Evolutionary conservation across 2,113 vertebrate species (phyloP).

Genomic region (Lipotes vexillifer): DNA sequence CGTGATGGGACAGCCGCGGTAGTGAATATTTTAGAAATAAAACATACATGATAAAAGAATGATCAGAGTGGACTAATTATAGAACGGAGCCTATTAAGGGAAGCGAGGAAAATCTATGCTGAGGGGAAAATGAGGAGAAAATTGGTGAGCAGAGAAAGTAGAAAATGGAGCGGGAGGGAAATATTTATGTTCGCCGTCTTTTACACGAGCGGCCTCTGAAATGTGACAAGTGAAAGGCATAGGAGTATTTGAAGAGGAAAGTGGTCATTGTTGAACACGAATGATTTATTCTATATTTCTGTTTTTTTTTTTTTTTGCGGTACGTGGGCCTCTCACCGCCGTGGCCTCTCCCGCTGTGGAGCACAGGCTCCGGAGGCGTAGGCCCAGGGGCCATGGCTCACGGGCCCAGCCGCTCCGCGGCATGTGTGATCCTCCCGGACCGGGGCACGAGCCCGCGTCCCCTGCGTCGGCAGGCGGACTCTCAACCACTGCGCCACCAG

Average conservation of each 20-base stretch:
- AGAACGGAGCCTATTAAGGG: background rate
- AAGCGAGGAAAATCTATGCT: background rate
- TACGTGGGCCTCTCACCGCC: too few species aligned
- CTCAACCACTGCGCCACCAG: too few species aligned
- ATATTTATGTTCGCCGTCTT: background rate
- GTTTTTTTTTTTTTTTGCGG: too few species aligned
- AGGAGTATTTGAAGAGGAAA: too few species aligned
- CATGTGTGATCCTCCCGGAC: too few species aligned
- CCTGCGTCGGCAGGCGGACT: too few species aligned
- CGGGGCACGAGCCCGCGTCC: too few species aligned
- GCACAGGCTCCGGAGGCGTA: too few species aligned
- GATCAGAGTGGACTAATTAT: slow-evolving; percentile 14
- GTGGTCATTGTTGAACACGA: background rate
- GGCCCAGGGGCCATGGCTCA: too few species aligned
- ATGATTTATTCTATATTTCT: background rate
- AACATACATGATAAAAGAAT: background rate
- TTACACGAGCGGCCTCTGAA: background rate
- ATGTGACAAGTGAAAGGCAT: background rate
- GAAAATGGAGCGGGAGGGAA: background rate
- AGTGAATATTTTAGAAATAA: slow-evolving; percentile 27
- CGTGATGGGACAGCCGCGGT: background rate
- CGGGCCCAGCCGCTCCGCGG: too few species aligned
- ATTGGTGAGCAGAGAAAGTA: background rate
- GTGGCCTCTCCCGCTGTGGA: too few species aligned
- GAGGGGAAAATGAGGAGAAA: background rate